These are phyloP conservation scores for Zootoca vivipara DNA, from an alignment of 2,113 vertebrate species.

Conservation along the genomic window DNA sequence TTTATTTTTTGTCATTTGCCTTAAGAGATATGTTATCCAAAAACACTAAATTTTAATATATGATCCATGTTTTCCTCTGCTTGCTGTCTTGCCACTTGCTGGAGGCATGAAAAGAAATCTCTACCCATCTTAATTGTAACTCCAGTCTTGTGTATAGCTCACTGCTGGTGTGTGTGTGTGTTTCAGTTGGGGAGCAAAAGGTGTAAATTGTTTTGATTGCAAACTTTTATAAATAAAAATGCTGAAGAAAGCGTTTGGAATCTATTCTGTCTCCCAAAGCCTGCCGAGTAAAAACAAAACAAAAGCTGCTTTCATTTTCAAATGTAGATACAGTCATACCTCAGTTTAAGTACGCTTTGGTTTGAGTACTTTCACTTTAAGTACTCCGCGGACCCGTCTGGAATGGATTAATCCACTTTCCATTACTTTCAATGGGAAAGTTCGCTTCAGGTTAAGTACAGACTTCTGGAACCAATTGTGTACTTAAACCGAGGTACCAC, in stretches of 20 bases:
- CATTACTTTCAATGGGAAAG: too few relatives aligned
- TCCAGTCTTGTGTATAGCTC: constrained; percentile 27
- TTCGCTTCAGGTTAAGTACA: too few relatives aligned
- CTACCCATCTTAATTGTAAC: constrained; percentile 31
- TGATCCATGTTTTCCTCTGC: not conserved
- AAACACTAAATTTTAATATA: not conserved
- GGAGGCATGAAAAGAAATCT: not conserved
- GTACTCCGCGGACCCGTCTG: too few relatives aligned
- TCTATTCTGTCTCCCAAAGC: too few relatives aligned
- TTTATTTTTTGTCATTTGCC: not conserved
- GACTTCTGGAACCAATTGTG: too few relatives aligned
- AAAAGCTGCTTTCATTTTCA: not conserved
- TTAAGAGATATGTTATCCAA: constrained; percentile 3
- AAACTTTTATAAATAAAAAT: constrained; percentile 49
- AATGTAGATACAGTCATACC: not conserved
- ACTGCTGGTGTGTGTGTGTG: not conserved
- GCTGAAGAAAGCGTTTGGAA: fast-evolving
- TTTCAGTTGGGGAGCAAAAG: not conserved
- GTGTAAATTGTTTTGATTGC: constrained; percentile 41
- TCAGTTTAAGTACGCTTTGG: not conserved
- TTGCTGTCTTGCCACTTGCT: not conserved
- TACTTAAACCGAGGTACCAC: too few relatives aligned
- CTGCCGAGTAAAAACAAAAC: too few relatives aligned
- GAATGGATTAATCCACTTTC: too few relatives aligned
- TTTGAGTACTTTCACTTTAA: too few relatives aligned